These are phyloP conservation scores for Polypterus senegalus DNA, from an alignment of 2,113 vertebrate species.

Conservation along the genomic window DNA sequence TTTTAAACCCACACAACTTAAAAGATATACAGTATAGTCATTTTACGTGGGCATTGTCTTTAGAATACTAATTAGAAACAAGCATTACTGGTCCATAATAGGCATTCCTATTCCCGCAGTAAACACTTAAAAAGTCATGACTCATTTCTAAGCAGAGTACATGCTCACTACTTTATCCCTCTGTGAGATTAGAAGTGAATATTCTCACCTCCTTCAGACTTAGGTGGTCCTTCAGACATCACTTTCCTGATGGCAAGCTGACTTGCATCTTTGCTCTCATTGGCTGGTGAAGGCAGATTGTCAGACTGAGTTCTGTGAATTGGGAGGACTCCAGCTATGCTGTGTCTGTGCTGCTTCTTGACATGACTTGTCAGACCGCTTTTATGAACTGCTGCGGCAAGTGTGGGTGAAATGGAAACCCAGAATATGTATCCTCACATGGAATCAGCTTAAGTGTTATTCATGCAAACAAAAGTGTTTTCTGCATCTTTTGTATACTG, in stretches of 20 bases:
- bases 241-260: slow-evolving; percentile 91
- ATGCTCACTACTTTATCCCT: background rate
- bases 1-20: too few relatives aligned
- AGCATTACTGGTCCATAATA: too few relatives aligned
- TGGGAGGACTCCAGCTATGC: slow-evolving; percentile 90
- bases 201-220: slow-evolving; percentile 71
- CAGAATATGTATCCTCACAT: slow-evolving; percentile 84
- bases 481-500: slow-evolving; percentile 20
- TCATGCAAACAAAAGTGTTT: slow-evolving; percentile 85
- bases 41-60: too few relatives aligned
- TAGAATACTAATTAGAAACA: too few relatives aligned
- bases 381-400: slow-evolving; percentile 73
- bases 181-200: slow-evolving; percentile 5
- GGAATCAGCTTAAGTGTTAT: slow-evolving; percentile 75
- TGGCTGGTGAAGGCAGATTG: slow-evolving; percentile 85
- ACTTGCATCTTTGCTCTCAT: slow-evolving; percentile 86
- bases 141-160: too few relatives aligned
- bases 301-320: slow-evolving; percentile 92
- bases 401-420: slow-evolving; percentile 90
- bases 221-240: slow-evolving; percentile 84
- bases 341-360: slow-evolving; percentile 92
- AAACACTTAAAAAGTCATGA: too few relatives aligned
- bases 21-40: too few relatives aligned
- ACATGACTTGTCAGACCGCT: slow-evolving; percentile 75
- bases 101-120: too few relatives aligned